Evolutionary conservation across 2,888 invertebrate species (phyloP).

Genomic region (Emmelina monodactyla): DNA sequence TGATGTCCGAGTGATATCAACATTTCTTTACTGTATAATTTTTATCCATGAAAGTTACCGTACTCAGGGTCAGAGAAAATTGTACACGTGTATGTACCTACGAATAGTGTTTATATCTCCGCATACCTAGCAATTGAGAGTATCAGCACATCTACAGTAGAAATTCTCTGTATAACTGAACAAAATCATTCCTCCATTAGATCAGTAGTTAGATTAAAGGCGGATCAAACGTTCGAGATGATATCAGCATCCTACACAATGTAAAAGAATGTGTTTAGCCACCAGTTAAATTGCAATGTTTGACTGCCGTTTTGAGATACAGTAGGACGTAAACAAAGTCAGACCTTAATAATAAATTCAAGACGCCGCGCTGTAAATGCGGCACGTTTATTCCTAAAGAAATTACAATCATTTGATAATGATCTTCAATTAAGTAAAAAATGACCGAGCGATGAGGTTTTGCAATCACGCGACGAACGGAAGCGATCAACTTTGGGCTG

Average conservation of each 20-base stretch:
- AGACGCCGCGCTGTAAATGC: no score
- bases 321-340: no score
- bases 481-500: slow-evolving; percentile 44
- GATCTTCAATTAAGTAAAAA: slow-evolving; percentile 19
- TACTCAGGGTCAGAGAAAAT: slow-evolving; percentile 53
- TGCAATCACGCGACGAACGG: slow-evolving; percentile 37
- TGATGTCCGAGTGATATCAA: slow-evolving; percentile 53
- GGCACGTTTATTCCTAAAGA: slow-evolving; percentile 13
- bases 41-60: slow-evolving; percentile 44
- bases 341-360: no score
- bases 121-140: slow-evolving; percentile 38
- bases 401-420: slow-evolving; percentile 16
- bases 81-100: slow-evolving; percentile 24
- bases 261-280: no score
- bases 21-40: slow-evolving; percentile 52
- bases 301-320: no score
- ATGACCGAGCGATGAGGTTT: slow-evolving; percentile 20
- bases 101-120: no score
- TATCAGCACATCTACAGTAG: slow-evolving; percentile 33
- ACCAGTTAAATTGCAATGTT: no score
- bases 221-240: not conserved
- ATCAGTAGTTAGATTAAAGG: not conserved
- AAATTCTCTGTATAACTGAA: not conserved
- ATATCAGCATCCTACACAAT: slow-evolving; percentile 4
- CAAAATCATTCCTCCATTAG: not conserved